Evolutionary conservation across 2,888 invertebrate species (phyloP).

Genomic region (Axea sp.): DNA sequence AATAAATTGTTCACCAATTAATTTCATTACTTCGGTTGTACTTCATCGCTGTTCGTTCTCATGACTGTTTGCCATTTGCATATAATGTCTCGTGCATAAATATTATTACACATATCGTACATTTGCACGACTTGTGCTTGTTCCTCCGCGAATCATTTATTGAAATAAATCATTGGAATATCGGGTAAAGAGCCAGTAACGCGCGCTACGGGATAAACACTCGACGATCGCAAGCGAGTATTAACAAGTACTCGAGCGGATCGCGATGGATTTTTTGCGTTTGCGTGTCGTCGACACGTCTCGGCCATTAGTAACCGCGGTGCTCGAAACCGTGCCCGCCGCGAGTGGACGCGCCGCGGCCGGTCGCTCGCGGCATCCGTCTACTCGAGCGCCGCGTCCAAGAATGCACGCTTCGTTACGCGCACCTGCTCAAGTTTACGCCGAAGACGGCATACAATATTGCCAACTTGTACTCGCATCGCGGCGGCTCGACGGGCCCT

Average conservation of each 20-base stretch:
- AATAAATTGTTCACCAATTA: too few relatives aligned
- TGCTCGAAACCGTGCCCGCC: constrained; percentile 30
- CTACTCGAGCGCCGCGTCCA: constrained; percentile 40
- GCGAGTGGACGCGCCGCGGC: constrained; percentile 10
- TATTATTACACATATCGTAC: too few relatives aligned
- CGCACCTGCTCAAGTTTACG: constrained; percentile 65
- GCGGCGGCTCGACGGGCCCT: constrained; percentile 12
- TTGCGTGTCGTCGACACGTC: constrained; percentile 57
- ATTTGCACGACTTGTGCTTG: too few relatives aligned
- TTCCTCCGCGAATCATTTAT: too few relatives aligned
- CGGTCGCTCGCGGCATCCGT: constrained; percentile 37
- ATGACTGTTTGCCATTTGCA: too few relatives aligned
- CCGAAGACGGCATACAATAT: constrained; percentile 67
- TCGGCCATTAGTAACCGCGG: constrained; percentile 56
- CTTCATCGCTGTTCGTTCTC: too few relatives aligned
- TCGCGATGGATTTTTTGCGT: constrained; percentile 44
- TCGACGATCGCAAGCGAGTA: constrained; percentile 24
- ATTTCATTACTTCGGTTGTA: too few relatives aligned
- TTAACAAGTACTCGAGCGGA: constrained; percentile 41
- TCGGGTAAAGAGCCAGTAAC: constrained; percentile 1
- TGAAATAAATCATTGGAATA: too few relatives aligned
- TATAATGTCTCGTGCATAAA: too few relatives aligned
- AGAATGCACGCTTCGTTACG: constrained; percentile 59
- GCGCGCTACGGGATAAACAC: constrained; percentile 17
- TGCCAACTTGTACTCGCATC: constrained; percentile 65